These are phyloP conservation scores for Orchesella flavescens DNA, from an alignment of 2,888 invertebrate genomes.

Conservation along the genomic window DNA sequence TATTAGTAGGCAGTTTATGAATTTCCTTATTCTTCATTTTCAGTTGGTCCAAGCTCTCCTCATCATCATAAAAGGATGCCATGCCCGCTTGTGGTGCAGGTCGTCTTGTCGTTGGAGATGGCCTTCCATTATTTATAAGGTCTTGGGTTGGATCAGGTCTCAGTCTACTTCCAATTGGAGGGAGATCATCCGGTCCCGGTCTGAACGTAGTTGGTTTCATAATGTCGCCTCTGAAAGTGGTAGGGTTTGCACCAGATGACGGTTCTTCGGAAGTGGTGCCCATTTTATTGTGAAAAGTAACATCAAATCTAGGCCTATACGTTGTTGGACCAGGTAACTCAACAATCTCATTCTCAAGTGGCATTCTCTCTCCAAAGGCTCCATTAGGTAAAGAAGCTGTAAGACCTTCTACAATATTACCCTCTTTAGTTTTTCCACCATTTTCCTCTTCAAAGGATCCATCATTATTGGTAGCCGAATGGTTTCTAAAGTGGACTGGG, in stretches of 20 bases:
- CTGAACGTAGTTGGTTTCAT: constrained; percentile 69
- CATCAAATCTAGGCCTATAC: constrained; percentile 63
- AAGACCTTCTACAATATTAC: neutral
- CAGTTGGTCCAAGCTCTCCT: constrained; percentile 67
- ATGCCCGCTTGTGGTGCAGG: constrained; percentile 67
- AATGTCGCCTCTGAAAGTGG: constrained; percentile 67
- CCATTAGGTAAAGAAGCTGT: constrained; percentile 12
- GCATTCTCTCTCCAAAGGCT: constrained; percentile 31
- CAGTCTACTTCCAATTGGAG: constrained; percentile 48
- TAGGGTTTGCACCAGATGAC: constrained; percentile 39
- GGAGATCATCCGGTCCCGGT: constrained; percentile 55
- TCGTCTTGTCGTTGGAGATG: constrained; percentile 14
- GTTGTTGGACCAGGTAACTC: constrained; percentile 69
- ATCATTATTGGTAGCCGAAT: neutral
- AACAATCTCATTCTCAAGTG: constrained; percentile 51
- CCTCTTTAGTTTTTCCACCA: neutral
- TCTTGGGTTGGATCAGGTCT: constrained; percentile 41
- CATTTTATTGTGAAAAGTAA: constrained; percentile 52
- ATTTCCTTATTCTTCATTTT: constrained; percentile 71
- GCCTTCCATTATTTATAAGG: constrained; percentile 12
- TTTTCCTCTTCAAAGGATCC: neutral
- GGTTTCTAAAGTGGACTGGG: constrained; percentile 48
- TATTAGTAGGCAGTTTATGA: constrained; percentile 58
- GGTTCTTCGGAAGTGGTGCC: constrained; percentile 53
- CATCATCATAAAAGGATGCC: constrained; percentile 68